These are phyloP conservation scores for Nyleta sp. DNA, from an alignment of 2,888 invertebrate species.

Conservation along the genomic window DNA sequence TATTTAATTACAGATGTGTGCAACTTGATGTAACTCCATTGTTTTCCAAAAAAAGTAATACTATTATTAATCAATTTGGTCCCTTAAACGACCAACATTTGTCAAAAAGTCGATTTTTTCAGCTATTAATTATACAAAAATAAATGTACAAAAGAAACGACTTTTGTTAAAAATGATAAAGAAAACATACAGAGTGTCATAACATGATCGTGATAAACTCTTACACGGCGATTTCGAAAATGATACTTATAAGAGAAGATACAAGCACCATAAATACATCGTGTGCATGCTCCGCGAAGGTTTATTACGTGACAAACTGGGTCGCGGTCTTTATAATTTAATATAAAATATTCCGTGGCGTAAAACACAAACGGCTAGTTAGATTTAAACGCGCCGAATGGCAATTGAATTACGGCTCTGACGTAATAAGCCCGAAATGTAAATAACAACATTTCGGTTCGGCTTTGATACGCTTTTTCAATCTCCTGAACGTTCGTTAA, in stretches of 20 bases:
- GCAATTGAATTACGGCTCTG: background rate
- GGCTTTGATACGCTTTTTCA: constrained; percentile 21
- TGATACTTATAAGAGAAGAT: constrained; percentile 12
- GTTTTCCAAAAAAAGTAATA: no score
- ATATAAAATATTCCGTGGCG: constrained; percentile 20
- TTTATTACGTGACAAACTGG: constrained; percentile 28
- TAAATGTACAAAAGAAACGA: no score
- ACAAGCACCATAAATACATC: constrained; percentile 19
- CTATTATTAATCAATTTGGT: no score
- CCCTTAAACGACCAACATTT: no score
- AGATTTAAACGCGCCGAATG: background rate
- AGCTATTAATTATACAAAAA: no score
- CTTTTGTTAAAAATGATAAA: no score
- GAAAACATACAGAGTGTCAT: no score
- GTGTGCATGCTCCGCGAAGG: background rate
- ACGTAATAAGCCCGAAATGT: constrained; percentile 8
- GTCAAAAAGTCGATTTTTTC: no score
- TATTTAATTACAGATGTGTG: no score
- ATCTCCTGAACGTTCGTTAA: constrained; percentile 31
- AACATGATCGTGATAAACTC: no score
- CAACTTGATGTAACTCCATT: no score
- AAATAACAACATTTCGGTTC: constrained; percentile 16
- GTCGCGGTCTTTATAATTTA: constrained; percentile 31
- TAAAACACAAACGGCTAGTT: constrained; percentile 12
- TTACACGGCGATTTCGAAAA: background rate